A percentile compares a stretch with the other conserved stretches of the same genome.
These are phyloP conservation scores for Campylomormyrus numenius DNA, from an alignment of 2,113 vertebrate genomes.

Conservation along the genomic window DNA sequence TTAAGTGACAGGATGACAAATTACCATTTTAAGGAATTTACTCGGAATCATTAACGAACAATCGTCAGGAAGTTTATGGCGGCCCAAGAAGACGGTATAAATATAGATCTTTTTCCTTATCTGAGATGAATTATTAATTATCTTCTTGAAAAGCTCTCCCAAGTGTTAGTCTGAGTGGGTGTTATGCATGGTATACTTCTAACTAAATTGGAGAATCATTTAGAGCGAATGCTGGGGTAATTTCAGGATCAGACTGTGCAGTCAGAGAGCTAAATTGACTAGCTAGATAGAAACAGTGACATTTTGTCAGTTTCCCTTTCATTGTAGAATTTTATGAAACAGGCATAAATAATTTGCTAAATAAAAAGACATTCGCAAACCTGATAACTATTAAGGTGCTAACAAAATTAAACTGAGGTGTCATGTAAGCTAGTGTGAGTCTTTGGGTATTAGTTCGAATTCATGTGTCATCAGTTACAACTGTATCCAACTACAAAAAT, in stretches of 20 bases:
- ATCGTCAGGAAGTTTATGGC: slow-evolving; percentile 99
- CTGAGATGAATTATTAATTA: slow-evolving; percentile 88
- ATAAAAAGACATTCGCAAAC: background rate
- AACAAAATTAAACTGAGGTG: background rate
- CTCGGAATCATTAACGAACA: slow-evolving; percentile 99
- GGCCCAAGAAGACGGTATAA: slow-evolving; percentile 83
- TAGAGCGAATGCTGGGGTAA: slow-evolving; percentile 61
- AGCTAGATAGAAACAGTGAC: background rate
- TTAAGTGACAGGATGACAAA: slow-evolving; percentile 99
- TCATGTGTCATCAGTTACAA: background rate
- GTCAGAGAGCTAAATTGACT: background rate
- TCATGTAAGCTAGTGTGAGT: background rate
- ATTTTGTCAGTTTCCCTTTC: background rate
- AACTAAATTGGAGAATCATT: slow-evolving; percentile 82
- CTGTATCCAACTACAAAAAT: background rate
- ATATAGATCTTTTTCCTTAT: slow-evolving; percentile 89
- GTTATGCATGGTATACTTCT: slow-evolving; percentile 81
- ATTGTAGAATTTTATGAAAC: background rate
- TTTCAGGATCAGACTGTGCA: background rate
- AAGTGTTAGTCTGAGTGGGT: slow-evolving; percentile 65
- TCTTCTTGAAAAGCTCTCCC: slow-evolving; percentile 69
- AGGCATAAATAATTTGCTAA: background rate
- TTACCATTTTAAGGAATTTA: slow-evolving; percentile 99
- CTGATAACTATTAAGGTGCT: background rate
- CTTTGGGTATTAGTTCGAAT: background rate